Conservation (phyloP, 2,797 vertebrate genomes). For the Coilia nasus region DNA sequence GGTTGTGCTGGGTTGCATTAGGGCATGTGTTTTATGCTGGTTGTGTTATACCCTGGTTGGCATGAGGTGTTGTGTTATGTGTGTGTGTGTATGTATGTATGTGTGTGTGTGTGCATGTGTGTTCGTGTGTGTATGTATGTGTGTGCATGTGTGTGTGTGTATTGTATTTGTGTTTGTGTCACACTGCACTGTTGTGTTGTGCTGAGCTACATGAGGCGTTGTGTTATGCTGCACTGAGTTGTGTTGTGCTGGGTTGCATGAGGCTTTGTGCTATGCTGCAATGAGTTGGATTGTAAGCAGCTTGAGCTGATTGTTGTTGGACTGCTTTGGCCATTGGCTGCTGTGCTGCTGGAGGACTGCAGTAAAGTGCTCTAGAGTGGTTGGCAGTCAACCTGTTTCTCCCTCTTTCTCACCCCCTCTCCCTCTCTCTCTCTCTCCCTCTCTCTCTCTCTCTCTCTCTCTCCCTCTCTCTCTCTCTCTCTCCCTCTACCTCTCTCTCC, state of each 20-base stretch:
- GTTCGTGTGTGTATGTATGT: no score
- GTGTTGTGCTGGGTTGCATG: background rate
- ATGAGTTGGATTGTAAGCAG: background rate
- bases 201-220: no score
- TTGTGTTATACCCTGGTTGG: no score
- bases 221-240: background rate
- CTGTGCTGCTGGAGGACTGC: background rate
- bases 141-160: no score
- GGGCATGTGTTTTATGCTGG: no score
- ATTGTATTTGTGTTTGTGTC: no score
- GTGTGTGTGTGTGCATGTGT: no score
- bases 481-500: background rate
- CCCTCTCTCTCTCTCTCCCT: constrained; percentile 7
- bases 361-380: constrained; percentile 21
- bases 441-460: background rate
- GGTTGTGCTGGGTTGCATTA: no score
- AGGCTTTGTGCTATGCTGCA: background rate
- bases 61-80: no score
- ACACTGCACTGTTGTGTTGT: no score
- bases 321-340: background rate
- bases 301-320: background rate
- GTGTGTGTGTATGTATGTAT: no score
- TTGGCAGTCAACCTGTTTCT: constrained; percentile 30
- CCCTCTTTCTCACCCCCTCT: constrained; percentile 4
- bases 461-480: background rate